Evolutionary conservation across 2,113 vertebrate species (phyloP), one percentile per base, ranked within the genome.

Genomic region (Jacana jacana): DNA sequence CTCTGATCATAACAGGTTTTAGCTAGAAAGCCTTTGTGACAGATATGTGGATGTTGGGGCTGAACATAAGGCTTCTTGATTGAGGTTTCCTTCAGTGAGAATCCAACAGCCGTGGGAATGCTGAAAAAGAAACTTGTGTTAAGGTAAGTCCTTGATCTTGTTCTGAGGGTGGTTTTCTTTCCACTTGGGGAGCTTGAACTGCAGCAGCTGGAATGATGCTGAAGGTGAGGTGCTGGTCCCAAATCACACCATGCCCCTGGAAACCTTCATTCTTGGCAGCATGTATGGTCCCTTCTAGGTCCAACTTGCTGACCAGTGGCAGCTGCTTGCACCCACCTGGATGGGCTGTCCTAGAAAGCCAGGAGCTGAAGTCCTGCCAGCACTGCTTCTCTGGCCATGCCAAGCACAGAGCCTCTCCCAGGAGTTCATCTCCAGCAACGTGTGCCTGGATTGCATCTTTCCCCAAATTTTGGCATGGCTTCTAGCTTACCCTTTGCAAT

Each of bases 41-140:
- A 94, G 96, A 94, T 88, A 93, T 71, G 91, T 97, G 95, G 91
- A 69, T 44, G 11, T 40, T 88, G 44, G 65, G 75, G 80, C 78
- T 88, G 73, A 77, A 82, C 69, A 76, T 20, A 80, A 88, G 82
- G 90, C 66, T 77, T 77, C 94, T 91, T 87, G 84, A 80, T 49
- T 15, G 73, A 95, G 70, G 85, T 27, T 86, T 81, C 61, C 49
- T 69, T 86, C 72, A 39, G 84, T 73, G 81, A 71, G 72, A 90
- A 69, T 63, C 81, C 78, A 80, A 81, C 37, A 79, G 71, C 69
- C 40, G 25, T 82, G 71, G 49, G 81, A 82, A 95, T 78, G 69
- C 90, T 89, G 84, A 89, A 92, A 79, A 85, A 91, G 70, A 60
- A 70, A 57, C 55, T 46, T 75, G 58, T 60, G 70, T 86, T 86